Base-by-base conservation (phyloP, 2,113 vertebrate species). In the Syngnathus scovelli region DNA sequence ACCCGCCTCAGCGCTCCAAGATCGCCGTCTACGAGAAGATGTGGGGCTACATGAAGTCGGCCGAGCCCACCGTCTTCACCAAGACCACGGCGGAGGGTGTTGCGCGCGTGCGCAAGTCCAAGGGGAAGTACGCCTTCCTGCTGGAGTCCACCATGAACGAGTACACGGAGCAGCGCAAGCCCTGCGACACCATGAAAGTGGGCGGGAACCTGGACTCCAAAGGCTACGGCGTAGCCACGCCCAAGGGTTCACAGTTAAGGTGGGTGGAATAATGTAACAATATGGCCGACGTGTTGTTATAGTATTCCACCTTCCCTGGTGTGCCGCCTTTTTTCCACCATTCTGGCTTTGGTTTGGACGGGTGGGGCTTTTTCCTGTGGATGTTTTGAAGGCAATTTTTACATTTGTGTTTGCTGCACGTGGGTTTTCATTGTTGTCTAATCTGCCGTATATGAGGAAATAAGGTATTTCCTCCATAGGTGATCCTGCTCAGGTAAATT, bases 191-290 rank as follows among this genome's bases (percentile, higher is more conserved):
- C 51, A 99, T 99, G 97, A 99, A 99, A 94, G 97, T 99, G 83
- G 97, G 97, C 90, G 97, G 97, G 86, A 99, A 99, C 92, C 90
- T 99, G 94, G 97, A 99, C 93, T 99, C 97, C 64, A 98, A 99
- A 92, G 96, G 97, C 92, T 99, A 99, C 69, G 97, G 96, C 85
- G 94, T 99, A 88, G 97, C 96, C 70, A 98, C 97, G 75, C 97
- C 97, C 90, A 99, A 99, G 94, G 95, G 95, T 92, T 98, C 96
- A 94, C 94, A 95, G 96, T 98, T 99, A 98, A 99, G 96, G 97
- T 99, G 94, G 97, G 97, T 99, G 97, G 97, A 94, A 94, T 98
- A 98, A 94, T 98, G 96, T 98, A 98, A 99, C 97, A 98, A 98
- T 98, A 94, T 93, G 91, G 88, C 12, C 36, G 81, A 93, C 89